Percentiles rank a stretch among this genome's conserved stretches.
Evolutionary conservation across 2,797 vertebrate genomes (phyloP).

Genomic region (Molossus alvarezi): DNA sequence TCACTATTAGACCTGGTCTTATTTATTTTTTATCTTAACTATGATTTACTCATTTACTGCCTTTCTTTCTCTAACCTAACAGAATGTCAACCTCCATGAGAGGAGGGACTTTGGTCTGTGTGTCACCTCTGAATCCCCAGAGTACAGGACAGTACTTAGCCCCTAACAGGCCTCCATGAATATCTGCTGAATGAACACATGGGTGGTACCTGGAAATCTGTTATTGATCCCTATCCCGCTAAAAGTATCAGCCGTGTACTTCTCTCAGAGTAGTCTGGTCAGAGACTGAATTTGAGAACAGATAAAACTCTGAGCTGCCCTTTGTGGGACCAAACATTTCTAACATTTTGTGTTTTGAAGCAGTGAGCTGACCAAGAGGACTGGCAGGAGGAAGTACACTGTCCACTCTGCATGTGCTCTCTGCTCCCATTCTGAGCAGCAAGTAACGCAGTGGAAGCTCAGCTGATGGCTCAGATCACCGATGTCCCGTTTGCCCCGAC

Average conservation of each 20-base stretch:
- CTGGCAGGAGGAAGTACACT: background rate
- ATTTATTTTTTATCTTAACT: background rate
- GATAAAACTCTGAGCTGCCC: background rate
- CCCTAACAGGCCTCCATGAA: background rate
- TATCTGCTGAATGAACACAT: background rate
- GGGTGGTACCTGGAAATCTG: background rate
- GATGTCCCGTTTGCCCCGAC: background rate
- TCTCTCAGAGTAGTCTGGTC: background rate
- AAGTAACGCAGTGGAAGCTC: background rate
- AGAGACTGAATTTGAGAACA: conserved; percentile 22
- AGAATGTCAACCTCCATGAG: background rate
- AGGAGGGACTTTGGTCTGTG: background rate
- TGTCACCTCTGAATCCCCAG: background rate
- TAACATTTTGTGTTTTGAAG: conserved; percentile 10
- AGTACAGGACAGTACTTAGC: background rate
- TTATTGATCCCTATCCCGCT: background rate
- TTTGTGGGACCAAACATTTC: conserved; percentile 18
- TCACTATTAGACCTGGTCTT: background rate
- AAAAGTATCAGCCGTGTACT: background rate
- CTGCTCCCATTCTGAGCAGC: background rate
- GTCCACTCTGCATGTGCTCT: background rate
- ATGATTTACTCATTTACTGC: background rate
- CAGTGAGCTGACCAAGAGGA: background rate
- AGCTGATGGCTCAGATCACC: background rate
- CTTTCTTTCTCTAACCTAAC: background rate